These are phyloP conservation scores for Dendrolimus houi DNA, from an alignment of 2,888 invertebrate genomes.

Conservation along the genomic window DNA sequence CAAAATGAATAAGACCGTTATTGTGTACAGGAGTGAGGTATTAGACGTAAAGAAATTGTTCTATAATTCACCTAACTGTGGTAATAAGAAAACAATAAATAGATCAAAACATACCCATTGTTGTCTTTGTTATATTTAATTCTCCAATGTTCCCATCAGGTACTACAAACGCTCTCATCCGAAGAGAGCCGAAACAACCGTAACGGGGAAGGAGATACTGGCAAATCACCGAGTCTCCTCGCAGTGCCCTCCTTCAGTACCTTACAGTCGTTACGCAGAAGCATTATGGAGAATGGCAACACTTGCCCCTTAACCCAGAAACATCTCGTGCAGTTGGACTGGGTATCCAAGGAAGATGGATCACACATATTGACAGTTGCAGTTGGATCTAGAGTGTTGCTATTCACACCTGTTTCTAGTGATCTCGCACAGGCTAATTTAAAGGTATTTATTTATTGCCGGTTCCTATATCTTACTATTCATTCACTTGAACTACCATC, in stretches of 20 bases:
- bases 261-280: slow-evolving; percentile 88
- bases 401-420: slow-evolving; percentile 95
- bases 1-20: too few relatives aligned
- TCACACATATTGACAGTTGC: slow-evolving; percentile 98
- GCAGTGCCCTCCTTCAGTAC: slow-evolving; percentile 95
- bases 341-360: slow-evolving; percentile 99
- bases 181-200: slow-evolving; percentile 81
- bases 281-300: slow-evolving; percentile 94
- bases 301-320: slow-evolving; percentile 94
- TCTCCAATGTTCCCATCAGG: slow-evolving; percentile 30
- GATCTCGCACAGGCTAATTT: slow-evolving; percentile 96
- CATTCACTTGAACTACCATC: too few relatives aligned
- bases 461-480: not conserved
- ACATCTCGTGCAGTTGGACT: slow-evolving; percentile 96
- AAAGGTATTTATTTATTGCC: slow-evolving; percentile 61
- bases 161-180: slow-evolving; percentile 87
- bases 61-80: too few relatives aligned
- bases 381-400: slow-evolving; percentile 93
- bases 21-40: too few relatives aligned
- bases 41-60: too few relatives aligned
- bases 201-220: slow-evolving; percentile 73
- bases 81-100: too few relatives aligned
- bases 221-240: slow-evolving; percentile 78
- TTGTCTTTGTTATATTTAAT: not conserved
- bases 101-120: not conserved